Base-by-base conservation (phyloP, 2,113 vertebrate genomes). In the Oreochromis tanganicae region DNA sequence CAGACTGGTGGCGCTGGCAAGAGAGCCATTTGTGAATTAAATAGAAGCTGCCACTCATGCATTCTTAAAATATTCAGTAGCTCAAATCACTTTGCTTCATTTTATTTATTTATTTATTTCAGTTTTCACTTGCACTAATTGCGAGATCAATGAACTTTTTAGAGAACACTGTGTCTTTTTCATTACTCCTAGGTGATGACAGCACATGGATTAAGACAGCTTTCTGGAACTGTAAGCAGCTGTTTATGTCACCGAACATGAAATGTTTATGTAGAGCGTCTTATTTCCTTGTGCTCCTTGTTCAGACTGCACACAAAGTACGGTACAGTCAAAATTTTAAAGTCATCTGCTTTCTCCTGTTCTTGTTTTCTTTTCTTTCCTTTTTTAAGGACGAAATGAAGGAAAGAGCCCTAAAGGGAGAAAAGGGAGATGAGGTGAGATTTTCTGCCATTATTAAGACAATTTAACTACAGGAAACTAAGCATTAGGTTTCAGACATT, bases 361-460 rank as follows among this genome's bases (percentile, higher is more conserved):
- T 46, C 21, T 24, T 68, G 1, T 68, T 68, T 68, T 41, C 0
- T 68, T 17, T 17, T 43, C 0, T 73, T 43, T 43, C 16, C 1
- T 50, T 75, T 19, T 84, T 83, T 84, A 38, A 96, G 96, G 95
- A 94, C 68, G 94, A 94, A 85, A 48, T 85, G 38, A 93, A 85
- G 54, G 95, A 95, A 32, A 93, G 87, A 90, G 93, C 83, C 10
- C 34, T 89, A 27, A 99, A 97, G 86, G 97, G 97, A 84, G 97
- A 97, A 89, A 98, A 97, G 82, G 98, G 98, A 91, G 97, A 98
- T 50, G 90, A 92, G 95, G 98, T 99, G 95, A 97, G 95, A 96
- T 79, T 57, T 29, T 41, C 5, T 91, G 50, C 83, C 29, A 41
- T 88, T 82, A 41, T 85, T 71, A 85, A 80, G 24, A 66, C 14